Base-by-base conservation (phyloP, 2,113 vertebrate species). In the Erpornis zantholeuca region DNA sequence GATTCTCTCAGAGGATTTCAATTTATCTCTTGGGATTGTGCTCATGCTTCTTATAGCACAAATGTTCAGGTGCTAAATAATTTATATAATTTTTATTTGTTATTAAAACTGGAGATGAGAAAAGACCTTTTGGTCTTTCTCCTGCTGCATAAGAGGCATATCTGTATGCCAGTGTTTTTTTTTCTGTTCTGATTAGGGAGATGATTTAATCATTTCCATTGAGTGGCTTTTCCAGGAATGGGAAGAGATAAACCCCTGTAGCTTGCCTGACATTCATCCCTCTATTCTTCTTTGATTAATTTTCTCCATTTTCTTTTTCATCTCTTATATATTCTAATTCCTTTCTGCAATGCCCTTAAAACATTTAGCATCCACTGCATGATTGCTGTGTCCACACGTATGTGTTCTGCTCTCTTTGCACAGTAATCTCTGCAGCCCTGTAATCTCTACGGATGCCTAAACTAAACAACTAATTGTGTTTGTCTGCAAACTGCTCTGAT, bases 261-360 rank as follows among this genome's bases (percentile, higher is more conserved):
- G 14, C 42, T 91, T 76, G 73, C 81, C 65, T 94, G 84, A 49
- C 52, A 79, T 76, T 91, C 70, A 94, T 50, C n/a, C 31, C 35
- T 82, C 73, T 66, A 63, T 87, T 95, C 70, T 93, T 77, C 52
- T 81, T 86, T 94, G 89, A 94, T 82, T 82, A 38, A 91, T 94
- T 84, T 42, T 24, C 22, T 31, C 17, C 1, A 3, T 49, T 82
- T 66, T 47, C 54, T 21, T n/a, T n/a, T 6, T 3, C 1, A 36
- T 28, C n/a, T 82, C 22, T 56, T 68, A 19, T 17, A 18, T 64
- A 45, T 84, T 86, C 61, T 40, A 56, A 27, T 70, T 85, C 75
- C 33, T 94, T 89, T 76, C 50, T 94, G 40, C 45, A 68, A 45
- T 23, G 12, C 23, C 54, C 50, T 85, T 47, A 27, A 54, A 94